Evolutionary conservation across 2,797 vertebrate species (phyloP).

Genomic region (Amblyraja radiata): DNA sequence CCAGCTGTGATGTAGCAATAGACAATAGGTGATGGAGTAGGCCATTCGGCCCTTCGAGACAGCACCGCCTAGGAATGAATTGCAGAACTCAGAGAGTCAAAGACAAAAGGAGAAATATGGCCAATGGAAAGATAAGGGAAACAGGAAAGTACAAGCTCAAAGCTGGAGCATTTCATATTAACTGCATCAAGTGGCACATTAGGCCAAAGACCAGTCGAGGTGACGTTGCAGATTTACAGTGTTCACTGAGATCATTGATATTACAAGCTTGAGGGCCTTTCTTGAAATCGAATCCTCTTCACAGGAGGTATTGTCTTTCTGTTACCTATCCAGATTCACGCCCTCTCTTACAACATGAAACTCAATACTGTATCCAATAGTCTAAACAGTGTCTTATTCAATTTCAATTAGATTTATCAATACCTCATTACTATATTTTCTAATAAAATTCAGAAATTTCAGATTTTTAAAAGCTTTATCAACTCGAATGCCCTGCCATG

Average conservation of each 20-base stretch:
- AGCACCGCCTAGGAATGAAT: background rate
- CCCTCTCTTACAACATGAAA: background rate
- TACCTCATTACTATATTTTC: background rate
- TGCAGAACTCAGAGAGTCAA: background rate
- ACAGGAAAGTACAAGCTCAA: background rate
- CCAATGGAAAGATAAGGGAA: background rate
- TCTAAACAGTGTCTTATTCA: background rate
- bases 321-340: background rate
- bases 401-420: background rate
- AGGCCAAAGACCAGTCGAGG: background rate
- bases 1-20: too few species aligned
- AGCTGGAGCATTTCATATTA: background rate
- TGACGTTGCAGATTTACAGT: background rate
- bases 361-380: background rate
- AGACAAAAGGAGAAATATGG: background rate
- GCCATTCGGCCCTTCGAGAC: too few species aligned
- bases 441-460: background rate
- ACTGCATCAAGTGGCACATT: background rate
- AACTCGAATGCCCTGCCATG: background rate
- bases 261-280: background rate
- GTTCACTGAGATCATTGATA: background rate
- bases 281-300: background rate
- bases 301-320: background rate
- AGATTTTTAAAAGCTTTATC: background rate
- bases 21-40: too few species aligned